phyloP scores from a whole-genome alignment of 1,140 invertebrate species.

The Drosophila asahinai region DNA sequence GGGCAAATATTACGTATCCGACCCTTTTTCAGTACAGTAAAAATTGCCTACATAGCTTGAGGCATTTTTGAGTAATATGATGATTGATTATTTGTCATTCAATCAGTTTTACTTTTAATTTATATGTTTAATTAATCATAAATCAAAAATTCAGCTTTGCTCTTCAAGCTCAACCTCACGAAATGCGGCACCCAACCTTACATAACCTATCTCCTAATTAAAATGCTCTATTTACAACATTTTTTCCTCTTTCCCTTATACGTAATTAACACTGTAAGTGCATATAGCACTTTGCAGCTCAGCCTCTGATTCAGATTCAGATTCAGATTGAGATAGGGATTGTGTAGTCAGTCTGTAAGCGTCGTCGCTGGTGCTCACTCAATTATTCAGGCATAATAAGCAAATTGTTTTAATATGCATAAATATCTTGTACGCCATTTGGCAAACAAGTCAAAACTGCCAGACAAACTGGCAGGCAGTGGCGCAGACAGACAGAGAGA shows the following conservation, averaged over 20 bases:
- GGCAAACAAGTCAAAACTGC: conserved; percentile 82
- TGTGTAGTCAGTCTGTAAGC: conserved; percentile 34
- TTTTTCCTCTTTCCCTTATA: background rate
- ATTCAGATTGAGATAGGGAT: conserved; percentile 48
- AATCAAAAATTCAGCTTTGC: too few relatives aligned
- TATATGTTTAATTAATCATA: too few relatives aligned
- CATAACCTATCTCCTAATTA: background rate
- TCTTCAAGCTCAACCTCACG: too few relatives aligned
- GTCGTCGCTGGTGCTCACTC: conserved; percentile 61
- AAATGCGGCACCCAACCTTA: background rate
- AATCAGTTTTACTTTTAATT: background rate
- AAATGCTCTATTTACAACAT: too few relatives aligned
- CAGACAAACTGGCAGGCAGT: conserved; percentile 71
- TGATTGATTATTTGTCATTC: background rate
- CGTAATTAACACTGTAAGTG: conserved; percentile 11
- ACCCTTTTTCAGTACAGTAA: conserved; percentile 27
- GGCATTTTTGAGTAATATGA: background rate
- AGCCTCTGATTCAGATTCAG: conserved; percentile 16
- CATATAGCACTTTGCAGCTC: conserved; percentile 15
- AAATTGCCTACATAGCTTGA: background rate
- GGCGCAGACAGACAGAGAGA: conserved; percentile 11
- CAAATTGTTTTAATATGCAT: conserved; percentile 84
- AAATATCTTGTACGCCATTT: conserved; percentile 84
- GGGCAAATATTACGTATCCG: conserved; percentile 74
- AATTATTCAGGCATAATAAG: conserved; percentile 84